phyloP scores from a whole-genome alignment of 2,113 vertebrate species.

The Sminthopsis crassicaudata region DNA sequence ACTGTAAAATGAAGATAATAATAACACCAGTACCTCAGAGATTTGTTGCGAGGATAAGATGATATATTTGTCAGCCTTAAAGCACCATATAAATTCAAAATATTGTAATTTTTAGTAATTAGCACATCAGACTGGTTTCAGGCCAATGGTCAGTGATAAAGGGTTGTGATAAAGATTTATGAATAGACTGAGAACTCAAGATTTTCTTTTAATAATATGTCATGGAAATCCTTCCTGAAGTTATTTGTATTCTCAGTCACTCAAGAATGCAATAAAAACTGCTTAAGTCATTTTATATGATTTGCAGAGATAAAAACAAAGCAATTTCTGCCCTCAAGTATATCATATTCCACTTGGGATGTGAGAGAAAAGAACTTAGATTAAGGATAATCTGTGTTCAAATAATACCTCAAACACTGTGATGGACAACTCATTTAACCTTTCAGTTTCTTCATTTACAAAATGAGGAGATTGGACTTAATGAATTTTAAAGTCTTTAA shows the following conservation, averaged over 20 bases:
- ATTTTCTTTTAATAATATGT: neutral
- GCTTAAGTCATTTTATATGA: neutral
- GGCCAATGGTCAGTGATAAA: neutral
- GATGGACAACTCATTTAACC: neutral
- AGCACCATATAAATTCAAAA: neutral
- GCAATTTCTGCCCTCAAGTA: neutral
- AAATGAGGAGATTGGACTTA: neutral
- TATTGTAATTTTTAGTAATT: neutral
- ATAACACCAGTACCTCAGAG: neutral
- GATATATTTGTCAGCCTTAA: neutral
- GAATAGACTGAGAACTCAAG: neutral
- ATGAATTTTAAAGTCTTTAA: neutral
- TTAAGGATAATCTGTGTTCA: neutral
- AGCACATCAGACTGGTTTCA: neutral
- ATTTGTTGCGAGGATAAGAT: neutral
- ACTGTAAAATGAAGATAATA: neutral
- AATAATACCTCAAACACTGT: neutral
- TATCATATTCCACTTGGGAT: neutral
- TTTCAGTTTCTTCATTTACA: neutral
- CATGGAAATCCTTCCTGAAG: neutral
- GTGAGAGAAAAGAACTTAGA: neutral
- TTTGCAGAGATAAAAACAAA: neutral
- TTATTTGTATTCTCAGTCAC: neutral
- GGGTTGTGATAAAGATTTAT: neutral
- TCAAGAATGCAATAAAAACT: neutral